phyloP scores from a whole-genome alignment of 2,888 invertebrate species.

The Gari tellinella region DNA sequence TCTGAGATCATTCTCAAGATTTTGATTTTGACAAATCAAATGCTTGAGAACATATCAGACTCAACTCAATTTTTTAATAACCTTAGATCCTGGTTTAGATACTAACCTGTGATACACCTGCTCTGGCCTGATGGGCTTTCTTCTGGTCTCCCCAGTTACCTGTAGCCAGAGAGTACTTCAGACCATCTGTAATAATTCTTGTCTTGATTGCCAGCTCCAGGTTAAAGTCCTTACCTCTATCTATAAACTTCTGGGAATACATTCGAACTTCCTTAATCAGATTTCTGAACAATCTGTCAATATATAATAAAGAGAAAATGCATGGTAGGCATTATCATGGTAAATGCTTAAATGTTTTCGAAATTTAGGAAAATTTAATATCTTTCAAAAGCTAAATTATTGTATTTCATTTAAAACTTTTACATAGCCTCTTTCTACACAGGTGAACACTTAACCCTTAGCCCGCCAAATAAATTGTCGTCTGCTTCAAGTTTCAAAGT shows the following conservation, averaged over 20 bases:
- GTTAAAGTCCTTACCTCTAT: slow-evolving; percentile 99
- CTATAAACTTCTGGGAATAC: slow-evolving; percentile 99
- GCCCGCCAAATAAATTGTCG: too few species aligned
- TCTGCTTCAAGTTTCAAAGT: too few species aligned
- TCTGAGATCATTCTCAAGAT: too few species aligned
- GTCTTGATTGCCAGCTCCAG: slow-evolving; percentile 98
- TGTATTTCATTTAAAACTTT: too few species aligned
- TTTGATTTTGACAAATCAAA: too few species aligned
- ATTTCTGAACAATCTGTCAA: slow-evolving; percentile 92
- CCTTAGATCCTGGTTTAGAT: too few species aligned
- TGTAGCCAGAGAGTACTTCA: slow-evolving; percentile 98
- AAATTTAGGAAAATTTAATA: too few species aligned
- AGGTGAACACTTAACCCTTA: too few species aligned
- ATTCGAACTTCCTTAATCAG: slow-evolving; percentile 98
- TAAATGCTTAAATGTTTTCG: not conserved
- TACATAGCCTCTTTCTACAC: too few species aligned
- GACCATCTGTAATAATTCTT: slow-evolving; percentile 98
- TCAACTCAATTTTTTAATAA: too few species aligned
- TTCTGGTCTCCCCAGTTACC: slow-evolving; percentile 99
- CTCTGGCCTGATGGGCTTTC: slow-evolving; percentile 99
- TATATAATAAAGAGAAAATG: not conserved
- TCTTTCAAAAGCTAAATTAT: too few species aligned
- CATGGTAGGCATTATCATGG: not conserved
- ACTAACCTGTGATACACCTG: slow-evolving; percentile 94
- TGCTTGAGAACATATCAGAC: too few species aligned